These are phyloP conservation scores for Morus bassanus DNA, from an alignment of 2,797 vertebrate species.

Conservation along the genomic window DNA sequence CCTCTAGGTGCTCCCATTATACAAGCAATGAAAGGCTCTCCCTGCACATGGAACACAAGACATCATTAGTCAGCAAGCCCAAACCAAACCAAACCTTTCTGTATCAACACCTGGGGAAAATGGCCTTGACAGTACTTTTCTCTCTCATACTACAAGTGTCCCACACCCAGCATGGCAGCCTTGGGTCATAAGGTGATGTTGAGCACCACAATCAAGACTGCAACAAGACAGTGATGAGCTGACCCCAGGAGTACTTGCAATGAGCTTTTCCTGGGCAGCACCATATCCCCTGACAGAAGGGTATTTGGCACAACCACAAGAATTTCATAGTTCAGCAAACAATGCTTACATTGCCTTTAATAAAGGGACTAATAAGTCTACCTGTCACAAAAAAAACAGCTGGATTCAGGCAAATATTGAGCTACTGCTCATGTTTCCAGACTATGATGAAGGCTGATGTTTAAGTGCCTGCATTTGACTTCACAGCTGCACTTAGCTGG, in stretches of 20 bases:
- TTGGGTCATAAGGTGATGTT: not conserved
- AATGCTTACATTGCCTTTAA: not conserved
- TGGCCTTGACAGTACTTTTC: not conserved
- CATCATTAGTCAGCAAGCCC: not conserved
- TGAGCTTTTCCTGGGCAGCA: not conserved
- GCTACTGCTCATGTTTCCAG: not conserved
- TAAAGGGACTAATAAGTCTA: not conserved
- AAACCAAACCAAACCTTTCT: not conserved
- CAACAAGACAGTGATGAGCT: not conserved
- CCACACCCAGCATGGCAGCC: not conserved
- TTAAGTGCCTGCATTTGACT: not conserved
- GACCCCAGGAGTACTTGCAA: not conserved
- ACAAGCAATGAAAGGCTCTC: not conserved
- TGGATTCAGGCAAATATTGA: not conserved
- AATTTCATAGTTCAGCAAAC: not conserved
- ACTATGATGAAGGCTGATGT: not conserved
- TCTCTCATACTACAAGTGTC: not conserved
- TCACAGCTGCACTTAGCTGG: not conserved
- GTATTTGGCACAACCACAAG: not conserved
- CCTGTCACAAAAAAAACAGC: not conserved
- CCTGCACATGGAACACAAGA: not conserved
- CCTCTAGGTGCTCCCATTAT: not conserved
- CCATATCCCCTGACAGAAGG: not conserved
- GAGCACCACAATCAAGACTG: not conserved
- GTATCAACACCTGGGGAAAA: not conserved